Percentiles rank a stretch among this genome's conserved stretches.
These are phyloP conservation scores for Ara ararauna DNA, from an alignment of 2,797 vertebrate genomes.

Conservation along the genomic window DNA sequence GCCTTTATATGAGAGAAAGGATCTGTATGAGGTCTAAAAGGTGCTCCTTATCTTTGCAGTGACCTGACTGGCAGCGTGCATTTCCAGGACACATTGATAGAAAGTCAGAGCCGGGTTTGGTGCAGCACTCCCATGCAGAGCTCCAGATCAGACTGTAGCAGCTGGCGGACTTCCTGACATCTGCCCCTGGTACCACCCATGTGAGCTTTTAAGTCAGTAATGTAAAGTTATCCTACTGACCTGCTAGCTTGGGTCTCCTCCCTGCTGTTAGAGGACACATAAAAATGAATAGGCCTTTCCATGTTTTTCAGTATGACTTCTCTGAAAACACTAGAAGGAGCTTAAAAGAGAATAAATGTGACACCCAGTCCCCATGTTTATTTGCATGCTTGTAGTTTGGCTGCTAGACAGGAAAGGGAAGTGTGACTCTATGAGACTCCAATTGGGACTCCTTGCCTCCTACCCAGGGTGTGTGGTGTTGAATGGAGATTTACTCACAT, in stretches of 20 bases:
- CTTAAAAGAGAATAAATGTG: neutral
- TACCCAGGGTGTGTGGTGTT: neutral
- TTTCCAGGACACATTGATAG: neutral
- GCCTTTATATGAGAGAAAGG: neutral
- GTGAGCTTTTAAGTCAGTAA: neutral
- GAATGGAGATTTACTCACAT: neutral
- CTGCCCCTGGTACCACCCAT: neutral
- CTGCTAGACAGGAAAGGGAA: neutral
- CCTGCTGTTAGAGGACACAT: neutral
- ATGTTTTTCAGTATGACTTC: neutral
- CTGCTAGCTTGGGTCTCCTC: neutral
- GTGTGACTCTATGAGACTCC: neutral
- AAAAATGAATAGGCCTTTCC: neutral
- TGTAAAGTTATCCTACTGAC: neutral
- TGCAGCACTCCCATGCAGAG: neutral
- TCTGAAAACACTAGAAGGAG: neutral
- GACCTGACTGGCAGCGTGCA: neutral
- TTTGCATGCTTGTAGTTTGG: neutral
- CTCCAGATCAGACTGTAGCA: neutral
- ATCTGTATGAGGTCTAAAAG: neutral
- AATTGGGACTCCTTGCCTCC: neutral
- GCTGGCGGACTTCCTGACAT: neutral
- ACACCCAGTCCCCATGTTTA: accelerated
- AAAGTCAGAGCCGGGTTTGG: neutral
- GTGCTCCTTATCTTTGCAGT: neutral